These are phyloP conservation scores for Amphipoea lucens DNA, from an alignment of 2,888 invertebrate genomes.

Conservation along the genomic window DNA sequence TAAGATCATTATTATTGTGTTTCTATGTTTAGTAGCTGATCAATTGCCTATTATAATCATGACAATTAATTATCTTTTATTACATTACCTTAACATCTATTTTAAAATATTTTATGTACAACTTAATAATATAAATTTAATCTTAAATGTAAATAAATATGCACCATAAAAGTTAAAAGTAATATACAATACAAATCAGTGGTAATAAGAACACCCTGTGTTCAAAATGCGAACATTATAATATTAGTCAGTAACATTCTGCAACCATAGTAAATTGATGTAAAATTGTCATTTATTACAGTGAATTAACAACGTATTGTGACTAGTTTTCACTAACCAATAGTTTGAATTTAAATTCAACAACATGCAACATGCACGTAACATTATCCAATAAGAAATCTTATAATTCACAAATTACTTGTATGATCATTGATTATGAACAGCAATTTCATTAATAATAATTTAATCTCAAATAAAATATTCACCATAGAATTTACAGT, in stretches of 20 bases:
- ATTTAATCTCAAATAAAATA: constrained; percentile 10
- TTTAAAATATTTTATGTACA: constrained; percentile 72
- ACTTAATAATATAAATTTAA: constrained; percentile 55
- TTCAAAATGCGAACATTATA: constrained; percentile 45
- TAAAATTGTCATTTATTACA: constrained; percentile 5
- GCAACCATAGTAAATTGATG: constrained; percentile 14
- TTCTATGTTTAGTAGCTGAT: constrained; percentile 13
- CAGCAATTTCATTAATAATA: constrained; percentile 19
- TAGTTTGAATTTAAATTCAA: constrained; percentile 35
- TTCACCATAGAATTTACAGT: constrained; percentile 24
- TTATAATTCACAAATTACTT: constrained; percentile 14
- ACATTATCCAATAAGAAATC: neutral
- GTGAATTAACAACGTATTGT: constrained; percentile 48
- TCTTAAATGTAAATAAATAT: constrained; percentile 48
- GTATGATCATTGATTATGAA: neutral
- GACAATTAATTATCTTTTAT: constrained; percentile 4
- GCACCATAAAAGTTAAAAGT: constrained; percentile 39
- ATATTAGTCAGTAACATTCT: constrained; percentile 30
- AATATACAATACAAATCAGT: constrained; percentile 54
- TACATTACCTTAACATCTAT: constrained; percentile 46
- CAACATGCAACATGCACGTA: too few species aligned
- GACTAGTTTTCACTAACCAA: constrained; percentile 78
- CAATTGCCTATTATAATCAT: constrained; percentile 1
- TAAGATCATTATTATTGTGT: constrained; percentile 10
- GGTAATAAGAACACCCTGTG: constrained; percentile 60